A percentile compares a stretch with the other conserved stretches of the same genome.
phyloP scores from a whole-genome alignment of 2,888 invertebrate species.

The Laspeyria flexula region DNA sequence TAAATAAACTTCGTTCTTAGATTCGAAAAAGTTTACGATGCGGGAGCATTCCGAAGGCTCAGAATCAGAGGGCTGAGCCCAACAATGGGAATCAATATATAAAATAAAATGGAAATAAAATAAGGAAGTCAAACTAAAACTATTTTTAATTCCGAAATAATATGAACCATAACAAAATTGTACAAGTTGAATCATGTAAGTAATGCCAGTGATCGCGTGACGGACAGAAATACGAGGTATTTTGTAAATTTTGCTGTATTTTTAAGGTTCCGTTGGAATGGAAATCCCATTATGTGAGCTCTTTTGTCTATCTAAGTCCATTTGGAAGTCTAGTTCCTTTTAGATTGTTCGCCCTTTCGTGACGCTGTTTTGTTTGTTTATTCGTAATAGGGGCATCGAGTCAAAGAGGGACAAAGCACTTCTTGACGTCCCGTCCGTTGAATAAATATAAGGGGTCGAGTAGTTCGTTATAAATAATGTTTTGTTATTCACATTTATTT shows the following conservation, averaged over 20 bases:
- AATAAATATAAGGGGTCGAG: not conserved
- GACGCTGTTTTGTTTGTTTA: not conserved
- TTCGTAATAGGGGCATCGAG: not conserved
- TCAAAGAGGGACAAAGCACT: not conserved
- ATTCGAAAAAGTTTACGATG: too few relatives aligned
- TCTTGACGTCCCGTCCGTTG: not conserved
- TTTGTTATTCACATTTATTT: too few relatives aligned
- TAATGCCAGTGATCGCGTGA: conserved; percentile 37
- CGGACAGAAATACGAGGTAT: conserved; percentile 34
- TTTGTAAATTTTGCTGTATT: conserved; percentile 24
- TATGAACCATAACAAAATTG: conserved; percentile 1
- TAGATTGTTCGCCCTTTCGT: conserved; percentile 11
- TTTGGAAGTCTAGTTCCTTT: conserved; percentile 26
- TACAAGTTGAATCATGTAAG: conserved; percentile 1
- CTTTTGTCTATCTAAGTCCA: conserved; percentile 28
- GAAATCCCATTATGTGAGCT: conserved; percentile 22
- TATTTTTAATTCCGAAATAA: not conserved
- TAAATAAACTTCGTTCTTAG: too few relatives aligned
- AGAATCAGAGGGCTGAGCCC: too few relatives aligned
- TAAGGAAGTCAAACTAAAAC: not conserved
- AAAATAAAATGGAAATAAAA: too few relatives aligned
- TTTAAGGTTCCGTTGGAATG: conserved; percentile 26
- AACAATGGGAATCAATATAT: too few relatives aligned
- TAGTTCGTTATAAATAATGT: not conserved
- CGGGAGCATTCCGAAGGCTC: too few relatives aligned